Conservation (phyloP, 2,113 vertebrate species). For the Toxotes chatareus region DNA sequence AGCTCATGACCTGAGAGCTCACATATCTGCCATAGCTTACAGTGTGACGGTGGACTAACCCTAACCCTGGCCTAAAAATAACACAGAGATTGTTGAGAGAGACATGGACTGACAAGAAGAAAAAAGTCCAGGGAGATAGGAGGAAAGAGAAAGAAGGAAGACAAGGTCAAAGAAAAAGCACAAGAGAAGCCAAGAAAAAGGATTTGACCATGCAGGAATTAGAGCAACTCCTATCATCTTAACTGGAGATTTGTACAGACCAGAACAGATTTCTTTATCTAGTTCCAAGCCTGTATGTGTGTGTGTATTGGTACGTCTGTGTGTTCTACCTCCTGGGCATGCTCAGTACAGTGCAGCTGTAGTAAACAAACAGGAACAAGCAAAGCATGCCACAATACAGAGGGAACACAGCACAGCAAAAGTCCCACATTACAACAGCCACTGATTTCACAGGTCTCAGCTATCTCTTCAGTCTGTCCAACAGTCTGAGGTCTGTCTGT, state of each 20-base stretch:
- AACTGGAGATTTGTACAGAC: constrained; percentile 26
- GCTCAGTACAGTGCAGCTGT: constrained; percentile 50
- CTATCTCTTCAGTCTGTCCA: background rate
- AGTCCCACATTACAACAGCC: constrained; percentile 14
- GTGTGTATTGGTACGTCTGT: constrained; percentile 5
- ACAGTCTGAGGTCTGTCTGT: background rate
- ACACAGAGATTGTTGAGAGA: constrained; percentile 57
- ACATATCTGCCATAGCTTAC: constrained; percentile 68
- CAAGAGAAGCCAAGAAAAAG: constrained; percentile 10
- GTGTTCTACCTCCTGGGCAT: constrained; percentile 39
- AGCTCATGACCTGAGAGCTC: constrained; percentile 41
- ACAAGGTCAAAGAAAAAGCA: constrained; percentile 42
- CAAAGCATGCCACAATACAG: constrained; percentile 41
- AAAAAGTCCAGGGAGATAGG: constrained; percentile 2
- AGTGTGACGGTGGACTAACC: constrained; percentile 59
- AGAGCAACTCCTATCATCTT: constrained; percentile 17
- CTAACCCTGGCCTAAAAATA: constrained; percentile 76
- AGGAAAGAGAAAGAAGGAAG: constrained; percentile 32
- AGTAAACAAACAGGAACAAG: constrained; percentile 61
- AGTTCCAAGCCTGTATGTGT: constrained; percentile 12
- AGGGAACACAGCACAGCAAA: constrained; percentile 1
- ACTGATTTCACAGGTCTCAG: background rate
- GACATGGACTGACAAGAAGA: constrained; percentile 35
- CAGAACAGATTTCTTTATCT: constrained; percentile 23
- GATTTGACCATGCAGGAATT: constrained; percentile 31